Conservation (phyloP, 2,113 vertebrate genomes). For the Gadus chalcogrammus region DNA sequence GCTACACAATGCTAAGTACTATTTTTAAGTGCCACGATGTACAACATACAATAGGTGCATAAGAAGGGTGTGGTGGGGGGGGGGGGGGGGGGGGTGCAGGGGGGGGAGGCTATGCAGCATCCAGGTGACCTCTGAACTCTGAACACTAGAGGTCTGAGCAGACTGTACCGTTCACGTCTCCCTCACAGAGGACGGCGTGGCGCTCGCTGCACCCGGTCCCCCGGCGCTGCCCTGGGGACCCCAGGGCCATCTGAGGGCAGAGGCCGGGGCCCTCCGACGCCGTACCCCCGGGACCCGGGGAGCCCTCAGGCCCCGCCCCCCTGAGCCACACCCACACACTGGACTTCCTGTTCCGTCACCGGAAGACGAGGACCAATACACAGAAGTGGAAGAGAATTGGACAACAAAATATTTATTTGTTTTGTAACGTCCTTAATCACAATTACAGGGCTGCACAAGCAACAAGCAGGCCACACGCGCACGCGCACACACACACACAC, state of each 20-base stretch:
- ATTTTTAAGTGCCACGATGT: too few species aligned
- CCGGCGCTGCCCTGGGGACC: conserved; percentile 46
- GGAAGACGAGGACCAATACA: background rate
- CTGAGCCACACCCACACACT: conserved; percentile 62
- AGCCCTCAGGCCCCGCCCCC: conserved; percentile 4
- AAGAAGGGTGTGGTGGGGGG: too few species aligned
- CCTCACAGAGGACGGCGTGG: conserved; percentile 63
- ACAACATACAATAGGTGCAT: too few species aligned
- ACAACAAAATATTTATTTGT: background rate
- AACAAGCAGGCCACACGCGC: too few species aligned
- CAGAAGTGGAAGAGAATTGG: too few species aligned
- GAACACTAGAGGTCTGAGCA: background rate
- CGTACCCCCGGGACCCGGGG: conserved; percentile 12
- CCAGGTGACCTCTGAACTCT: background rate
- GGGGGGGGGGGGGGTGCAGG: too few species aligned
- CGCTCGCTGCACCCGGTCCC: conserved; percentile 43
- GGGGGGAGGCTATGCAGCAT: background rate
- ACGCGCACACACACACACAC: too few species aligned
- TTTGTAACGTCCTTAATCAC: background rate
- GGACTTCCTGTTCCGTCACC: conserved; percentile 33
- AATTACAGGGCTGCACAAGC: too few species aligned
- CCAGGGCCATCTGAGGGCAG: conserved; percentile 66
- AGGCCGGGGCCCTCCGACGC: background rate
- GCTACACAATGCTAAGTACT: too few species aligned
- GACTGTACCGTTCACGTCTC: conserved; percentile 49